Conservation (phyloP, 2,888 invertebrate genomes). For the Epinotia ramella region DNA sequence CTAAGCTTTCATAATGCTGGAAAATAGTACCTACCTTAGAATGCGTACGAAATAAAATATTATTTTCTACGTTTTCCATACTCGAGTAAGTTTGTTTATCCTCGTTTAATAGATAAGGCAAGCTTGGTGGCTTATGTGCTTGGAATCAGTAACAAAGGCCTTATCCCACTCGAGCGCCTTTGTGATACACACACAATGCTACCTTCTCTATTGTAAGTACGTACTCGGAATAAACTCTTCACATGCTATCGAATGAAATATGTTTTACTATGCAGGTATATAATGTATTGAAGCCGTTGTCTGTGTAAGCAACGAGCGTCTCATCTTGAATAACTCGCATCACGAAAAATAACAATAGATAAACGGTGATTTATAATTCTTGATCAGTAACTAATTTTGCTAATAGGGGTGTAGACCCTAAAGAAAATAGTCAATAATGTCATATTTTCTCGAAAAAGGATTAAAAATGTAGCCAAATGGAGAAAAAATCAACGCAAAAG, state of each 20-base stretch:
- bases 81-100: conserved; percentile 55
- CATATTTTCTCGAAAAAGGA: too few relatives aligned
- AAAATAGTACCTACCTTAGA: too few relatives aligned
- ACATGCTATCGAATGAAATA: conserved; percentile 20
- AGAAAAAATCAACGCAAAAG: too few relatives aligned
- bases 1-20: too few relatives aligned
- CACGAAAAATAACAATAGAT: neutral
- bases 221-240: conserved; percentile 42
- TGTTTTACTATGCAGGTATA: neutral
- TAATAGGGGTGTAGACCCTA: too few relatives aligned
- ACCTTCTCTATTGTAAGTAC: conserved; percentile 39
- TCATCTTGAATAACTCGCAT: neutral
- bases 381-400: too few relatives aligned
- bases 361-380: too few relatives aligned
- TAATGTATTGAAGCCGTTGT: neutral
- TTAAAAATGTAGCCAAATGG: too few relatives aligned
- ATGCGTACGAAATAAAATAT: neutral
- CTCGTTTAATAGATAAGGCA: conserved; percentile 46
- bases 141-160: conserved; percentile 62
- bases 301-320: neutral
- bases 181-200: conserved; percentile 52
- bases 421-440: too few relatives aligned
- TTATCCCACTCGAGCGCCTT: conserved; percentile 75
- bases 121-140: conserved; percentile 45
- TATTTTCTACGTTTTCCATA: conserved; percentile 4